Evolutionary conservation across 1,140 invertebrate species (phyloP).

Genomic region (Drosophila mauritiana): DNA sequence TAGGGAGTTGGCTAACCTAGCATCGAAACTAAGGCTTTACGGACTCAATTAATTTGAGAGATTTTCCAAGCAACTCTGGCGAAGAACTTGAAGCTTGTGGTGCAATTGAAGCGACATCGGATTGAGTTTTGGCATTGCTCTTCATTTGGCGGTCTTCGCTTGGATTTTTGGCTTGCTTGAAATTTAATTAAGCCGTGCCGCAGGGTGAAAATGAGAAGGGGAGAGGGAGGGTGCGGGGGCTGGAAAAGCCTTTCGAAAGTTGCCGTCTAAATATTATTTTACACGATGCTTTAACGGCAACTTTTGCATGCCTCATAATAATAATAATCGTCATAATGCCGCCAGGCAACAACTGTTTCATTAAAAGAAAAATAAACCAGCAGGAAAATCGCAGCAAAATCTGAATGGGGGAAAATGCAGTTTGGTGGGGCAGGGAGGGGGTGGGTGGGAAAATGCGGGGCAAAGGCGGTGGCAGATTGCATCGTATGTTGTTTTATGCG

Average conservation of each 20-base stretch:
- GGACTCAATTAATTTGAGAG: conserved; percentile 73
- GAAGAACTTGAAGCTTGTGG: conserved; percentile 10
- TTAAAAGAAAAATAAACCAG: conserved; percentile 70
- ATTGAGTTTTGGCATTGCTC: conserved; percentile 44
- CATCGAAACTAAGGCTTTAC: conserved; percentile 25
- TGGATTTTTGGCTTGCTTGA: conserved; percentile 50
- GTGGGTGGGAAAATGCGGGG: background rate
- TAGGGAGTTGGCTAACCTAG: background rate
- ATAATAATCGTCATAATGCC: conserved; percentile 81
- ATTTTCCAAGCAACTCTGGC: conserved; percentile 51
- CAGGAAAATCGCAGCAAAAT: conserved; percentile 35
- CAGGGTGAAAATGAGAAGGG: conserved; percentile 11
- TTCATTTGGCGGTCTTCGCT: conserved; percentile 68
- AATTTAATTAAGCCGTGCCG: conserved; percentile 76
- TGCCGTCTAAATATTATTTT: conserved; percentile 79
- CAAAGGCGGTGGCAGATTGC: conserved; percentile 4
- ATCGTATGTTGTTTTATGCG: conserved; percentile 77
- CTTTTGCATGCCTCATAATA: conserved; percentile 80
- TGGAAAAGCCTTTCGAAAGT: conserved; percentile 29
- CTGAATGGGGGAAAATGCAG: background rate
- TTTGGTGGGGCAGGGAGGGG: background rate
- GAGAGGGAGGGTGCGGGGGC: accelerated
- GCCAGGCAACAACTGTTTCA: conserved; percentile 75
- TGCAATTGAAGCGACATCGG: conserved; percentile 33
- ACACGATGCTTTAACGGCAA: conserved; percentile 79